Evolutionary conservation across 2,888 invertebrate genomes (phyloP).

Genomic region (Pristionchus entomophagus): DNA sequence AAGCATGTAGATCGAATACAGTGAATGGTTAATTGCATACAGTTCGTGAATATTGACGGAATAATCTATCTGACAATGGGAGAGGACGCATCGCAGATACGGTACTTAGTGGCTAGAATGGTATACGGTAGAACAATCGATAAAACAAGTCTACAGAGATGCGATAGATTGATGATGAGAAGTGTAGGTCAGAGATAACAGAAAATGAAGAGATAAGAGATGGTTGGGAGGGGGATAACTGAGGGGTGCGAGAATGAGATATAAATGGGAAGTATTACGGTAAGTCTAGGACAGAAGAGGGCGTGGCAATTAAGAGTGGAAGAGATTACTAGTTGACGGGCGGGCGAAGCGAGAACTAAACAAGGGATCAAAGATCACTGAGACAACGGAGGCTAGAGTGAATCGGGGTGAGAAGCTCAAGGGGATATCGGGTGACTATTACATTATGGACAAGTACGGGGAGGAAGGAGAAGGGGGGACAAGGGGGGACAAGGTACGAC

Average conservation of each 20-base stretch:
- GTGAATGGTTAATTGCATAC: background rate
- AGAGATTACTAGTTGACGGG: slow-evolving; percentile 8
- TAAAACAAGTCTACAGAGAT: slow-evolving; percentile 33
- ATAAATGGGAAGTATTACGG: background rate
- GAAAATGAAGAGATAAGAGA: background rate
- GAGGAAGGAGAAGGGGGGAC: background rate
- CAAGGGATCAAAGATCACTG: background rate
- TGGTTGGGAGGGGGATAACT: slow-evolving; percentile 5
- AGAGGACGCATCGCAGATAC: slow-evolving; percentile 10
- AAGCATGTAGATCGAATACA: background rate
- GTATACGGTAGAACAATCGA: slow-evolving; percentile 19
- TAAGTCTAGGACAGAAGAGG: slow-evolving; percentile 10
- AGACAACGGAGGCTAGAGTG: background rate
- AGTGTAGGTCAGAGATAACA: background rate
- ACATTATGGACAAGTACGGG: slow-evolving; percentile 23
- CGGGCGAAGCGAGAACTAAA: background rate
- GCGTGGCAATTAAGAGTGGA: background rate
- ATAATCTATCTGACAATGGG: slow-evolving; percentile 17
- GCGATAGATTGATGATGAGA: background rate
- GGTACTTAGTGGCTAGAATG: slow-evolving; percentile 33
- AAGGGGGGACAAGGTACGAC: background rate
- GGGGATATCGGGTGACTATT: background rate
- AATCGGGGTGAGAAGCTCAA: slow-evolving; percentile 10
- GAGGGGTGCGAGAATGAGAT: background rate
- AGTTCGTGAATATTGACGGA: background rate